phyloP scores from a whole-genome alignment of 1,140 invertebrate genomes.

The Orius insidiosus region DNA sequence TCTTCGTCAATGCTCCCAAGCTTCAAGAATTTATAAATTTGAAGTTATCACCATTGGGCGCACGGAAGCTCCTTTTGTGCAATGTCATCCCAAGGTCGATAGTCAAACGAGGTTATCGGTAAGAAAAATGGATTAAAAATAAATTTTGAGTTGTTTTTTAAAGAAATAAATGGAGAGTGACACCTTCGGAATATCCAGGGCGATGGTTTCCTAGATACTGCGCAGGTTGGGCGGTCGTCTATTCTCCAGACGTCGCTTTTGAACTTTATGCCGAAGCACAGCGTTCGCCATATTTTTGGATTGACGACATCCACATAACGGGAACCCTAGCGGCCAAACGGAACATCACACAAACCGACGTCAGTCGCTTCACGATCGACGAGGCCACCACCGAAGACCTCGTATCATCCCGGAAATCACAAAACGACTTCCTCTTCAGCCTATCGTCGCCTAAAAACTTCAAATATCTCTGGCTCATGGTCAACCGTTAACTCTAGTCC shows the following conservation, averaged over 20 bases:
- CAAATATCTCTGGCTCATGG: too few species aligned
- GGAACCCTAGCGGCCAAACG: constrained; percentile 38
- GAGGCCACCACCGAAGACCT: too few species aligned
- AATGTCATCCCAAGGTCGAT: constrained; percentile 27
- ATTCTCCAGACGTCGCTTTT: constrained; percentile 49
- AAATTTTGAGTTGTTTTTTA: constrained; percentile 23
- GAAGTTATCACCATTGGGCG: constrained; percentile 36
- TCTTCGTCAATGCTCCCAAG: constrained; percentile 50
- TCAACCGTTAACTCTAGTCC: too few species aligned
- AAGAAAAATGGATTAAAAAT: background rate
- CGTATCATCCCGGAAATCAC: too few species aligned
- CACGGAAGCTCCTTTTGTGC: constrained; percentile 39
- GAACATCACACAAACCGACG: constrained; percentile 16
- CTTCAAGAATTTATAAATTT: constrained; percentile 41
- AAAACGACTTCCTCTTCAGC: too few species aligned
- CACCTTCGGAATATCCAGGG: constrained; percentile 42
- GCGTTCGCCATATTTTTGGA: constrained; percentile 55
- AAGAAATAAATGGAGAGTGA: constrained; percentile 63
- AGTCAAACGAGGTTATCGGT: constrained; percentile 32
- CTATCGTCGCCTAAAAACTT: too few species aligned
- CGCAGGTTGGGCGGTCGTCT: constrained; percentile 55
- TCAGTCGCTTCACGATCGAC: background rate
- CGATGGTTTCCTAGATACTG: constrained; percentile 53
- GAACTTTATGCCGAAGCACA: constrained; percentile 45
- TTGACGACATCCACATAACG: constrained; percentile 68